phyloP scores from a whole-genome alignment of 2,888 invertebrate genomes.

The Cataglyphis cursor region DNA sequence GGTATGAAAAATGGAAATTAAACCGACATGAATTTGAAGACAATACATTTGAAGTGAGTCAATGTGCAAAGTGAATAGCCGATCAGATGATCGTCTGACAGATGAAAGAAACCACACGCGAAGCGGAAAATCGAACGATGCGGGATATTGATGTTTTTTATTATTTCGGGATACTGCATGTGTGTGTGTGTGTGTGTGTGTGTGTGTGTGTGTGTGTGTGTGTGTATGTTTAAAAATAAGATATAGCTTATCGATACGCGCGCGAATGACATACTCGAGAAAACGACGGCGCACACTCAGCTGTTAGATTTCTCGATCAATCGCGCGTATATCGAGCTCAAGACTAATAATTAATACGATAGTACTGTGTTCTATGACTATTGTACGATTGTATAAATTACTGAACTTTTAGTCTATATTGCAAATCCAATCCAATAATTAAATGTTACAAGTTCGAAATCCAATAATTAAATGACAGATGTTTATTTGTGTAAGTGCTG shows the following conservation, averaged over 20 bases:
- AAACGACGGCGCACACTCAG: constrained; percentile 8
- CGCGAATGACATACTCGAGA: not conserved
- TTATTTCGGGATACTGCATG: constrained; percentile 28
- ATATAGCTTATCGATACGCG: constrained; percentile 11
- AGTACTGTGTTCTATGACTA: not conserved
- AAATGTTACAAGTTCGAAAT: not conserved
- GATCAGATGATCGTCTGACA: constrained; percentile 45
- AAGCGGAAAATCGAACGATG: not conserved
- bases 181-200: too few relatives aligned
- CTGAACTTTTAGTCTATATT: not conserved
- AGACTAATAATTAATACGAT: not conserved
- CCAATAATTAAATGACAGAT: not conserved
- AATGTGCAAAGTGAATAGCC: not conserved
- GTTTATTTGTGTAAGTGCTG: not conserved
- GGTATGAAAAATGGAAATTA: constrained; percentile 9
- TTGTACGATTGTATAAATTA: not conserved
- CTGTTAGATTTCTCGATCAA: not conserved
- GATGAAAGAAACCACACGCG: not conserved
- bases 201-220: not conserved
- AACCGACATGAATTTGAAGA: too few relatives aligned
- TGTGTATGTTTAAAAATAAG: constrained; percentile 31
- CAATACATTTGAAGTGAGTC: constrained; percentile 19
- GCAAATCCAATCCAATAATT: not conserved
- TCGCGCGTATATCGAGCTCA: not conserved
- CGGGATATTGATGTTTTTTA: constrained; percentile 26